Evolutionary conservation across 2,888 invertebrate genomes (phyloP), one percentile per base, ranked within the genome.

Genomic region (Drosophila pullipes): DNA sequence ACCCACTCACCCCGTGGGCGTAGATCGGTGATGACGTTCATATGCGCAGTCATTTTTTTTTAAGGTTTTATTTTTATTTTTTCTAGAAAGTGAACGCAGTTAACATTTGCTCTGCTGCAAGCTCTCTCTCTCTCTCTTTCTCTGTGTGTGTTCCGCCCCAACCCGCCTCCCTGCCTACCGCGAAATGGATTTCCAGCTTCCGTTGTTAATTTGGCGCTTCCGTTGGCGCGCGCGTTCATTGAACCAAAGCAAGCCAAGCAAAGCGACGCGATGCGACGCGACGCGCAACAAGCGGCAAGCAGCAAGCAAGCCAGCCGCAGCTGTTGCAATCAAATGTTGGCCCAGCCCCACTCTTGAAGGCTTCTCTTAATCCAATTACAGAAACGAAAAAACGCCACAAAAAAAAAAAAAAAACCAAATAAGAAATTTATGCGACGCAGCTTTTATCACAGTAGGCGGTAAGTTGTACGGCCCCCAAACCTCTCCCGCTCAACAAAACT

Each of bases 171-270:
- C 16, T 25, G 13, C 16, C 47, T 47, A 5, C 25, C 39, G 13
- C 57, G n/a, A 28, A 39, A 39, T 28, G 57, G 57, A 39, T 28
- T 57, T 39, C 9, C 61, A 78, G 78, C 87, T 81, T 84, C 84
- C 89, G 84, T 69, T 84, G 86, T 76, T 76, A 84, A 84, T 89
- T 81, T 83, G 86, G 58, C 58, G 69, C 74, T 84, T 89, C 84
- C 84, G 84, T 41, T 83, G 70, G 57, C 55, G 62, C 33, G 37
- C 53, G 58, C 80, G 61, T 66, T 53, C 70, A 75, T 66, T 79
- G 86, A 75, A 71, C 83, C 64, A 77, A 65, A n/a, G 47, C 55
- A 47, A 57, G 70, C 67, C 55, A 18, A 30, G 65, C 53, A 22
- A 33, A 22, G 22, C 58, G 72, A 41, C 16, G 55, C 57, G 41